Percentiles rank a stretch among this genome's conserved stretches.
phyloP scores from a whole-genome alignment of 2,797 vertebrate species.

The Argyrosomus regius region DNA sequence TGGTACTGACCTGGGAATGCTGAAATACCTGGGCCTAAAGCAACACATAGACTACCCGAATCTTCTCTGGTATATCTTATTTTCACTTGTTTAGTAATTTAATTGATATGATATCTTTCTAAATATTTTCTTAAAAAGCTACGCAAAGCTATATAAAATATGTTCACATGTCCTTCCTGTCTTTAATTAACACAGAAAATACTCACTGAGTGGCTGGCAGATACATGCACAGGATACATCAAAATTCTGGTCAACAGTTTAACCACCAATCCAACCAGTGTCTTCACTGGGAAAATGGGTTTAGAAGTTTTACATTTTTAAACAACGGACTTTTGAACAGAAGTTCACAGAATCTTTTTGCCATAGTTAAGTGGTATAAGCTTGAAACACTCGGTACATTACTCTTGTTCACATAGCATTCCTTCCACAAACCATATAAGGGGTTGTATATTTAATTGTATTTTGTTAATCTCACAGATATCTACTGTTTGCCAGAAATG shows the following conservation, averaged over 20 bases:
- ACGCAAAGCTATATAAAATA: background rate
- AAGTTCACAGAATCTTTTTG: background rate
- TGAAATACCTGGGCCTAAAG: background rate
- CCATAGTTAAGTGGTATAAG: background rate
- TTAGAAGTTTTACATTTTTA: background rate
- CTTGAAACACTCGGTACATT: too few relatives aligned
- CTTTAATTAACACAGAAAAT: too few relatives aligned
- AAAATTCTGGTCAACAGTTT: constrained; percentile 8
- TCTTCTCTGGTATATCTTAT: background rate
- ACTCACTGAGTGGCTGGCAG: too few relatives aligned
- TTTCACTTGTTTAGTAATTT: background rate
- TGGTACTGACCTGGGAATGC: background rate
- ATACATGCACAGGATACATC: too few relatives aligned
- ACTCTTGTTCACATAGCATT: background rate
- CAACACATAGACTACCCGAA: background rate
- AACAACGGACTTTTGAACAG: background rate
- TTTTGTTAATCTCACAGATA: constrained; percentile 4
- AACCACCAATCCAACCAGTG: background rate
- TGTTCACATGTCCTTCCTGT: background rate
- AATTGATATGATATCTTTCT: background rate
- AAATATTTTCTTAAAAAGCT: background rate
- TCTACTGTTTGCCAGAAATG: background rate
- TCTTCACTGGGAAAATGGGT: background rate
- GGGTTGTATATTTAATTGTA: constrained; percentile 6
- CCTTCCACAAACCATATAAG: background rate